phyloP scores from a whole-genome alignment of 2,113 vertebrate genomes.

The Puntigrus tetrazona region DNA sequence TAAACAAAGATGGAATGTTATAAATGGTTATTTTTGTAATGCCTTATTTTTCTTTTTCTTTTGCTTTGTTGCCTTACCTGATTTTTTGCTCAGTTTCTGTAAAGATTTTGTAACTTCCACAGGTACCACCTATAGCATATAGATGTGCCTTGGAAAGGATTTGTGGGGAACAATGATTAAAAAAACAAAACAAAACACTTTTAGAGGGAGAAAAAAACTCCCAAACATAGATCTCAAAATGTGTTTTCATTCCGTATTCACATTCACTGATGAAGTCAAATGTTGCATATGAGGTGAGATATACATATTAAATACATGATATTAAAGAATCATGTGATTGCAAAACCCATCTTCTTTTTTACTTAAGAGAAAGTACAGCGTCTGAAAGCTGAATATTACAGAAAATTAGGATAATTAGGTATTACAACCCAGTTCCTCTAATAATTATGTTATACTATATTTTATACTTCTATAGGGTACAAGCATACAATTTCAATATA shows the following conservation, averaged over 20 bases:
- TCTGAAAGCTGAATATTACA: too few species aligned
- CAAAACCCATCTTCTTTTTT: too few species aligned
- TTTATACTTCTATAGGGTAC: neutral
- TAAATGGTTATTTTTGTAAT: constrained; percentile 22
- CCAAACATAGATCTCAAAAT: neutral
- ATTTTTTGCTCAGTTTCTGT: neutral
- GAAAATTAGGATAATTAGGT: too few species aligned
- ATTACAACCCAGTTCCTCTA: neutral
- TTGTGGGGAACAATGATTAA: too few species aligned
- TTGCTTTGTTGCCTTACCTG: neutral
- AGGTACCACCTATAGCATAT: neutral
- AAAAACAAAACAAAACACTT: neutral
- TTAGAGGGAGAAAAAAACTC: neutral
- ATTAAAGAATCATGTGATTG: too few species aligned
- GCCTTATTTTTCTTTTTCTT: neutral
- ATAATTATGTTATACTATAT: neutral
- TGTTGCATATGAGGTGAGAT: neutral
- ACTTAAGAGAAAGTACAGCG: too few species aligned
- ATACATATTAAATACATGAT: too few species aligned
- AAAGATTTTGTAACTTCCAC: neutral
- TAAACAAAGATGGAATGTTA: neutral
- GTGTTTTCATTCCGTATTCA: neutral
- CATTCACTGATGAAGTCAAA: neutral
- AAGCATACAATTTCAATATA: neutral
- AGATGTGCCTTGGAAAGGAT: neutral